Evolutionary conservation across 2,888 invertebrate genomes (phyloP).

Genomic region (Torymus tubicola): DNA sequence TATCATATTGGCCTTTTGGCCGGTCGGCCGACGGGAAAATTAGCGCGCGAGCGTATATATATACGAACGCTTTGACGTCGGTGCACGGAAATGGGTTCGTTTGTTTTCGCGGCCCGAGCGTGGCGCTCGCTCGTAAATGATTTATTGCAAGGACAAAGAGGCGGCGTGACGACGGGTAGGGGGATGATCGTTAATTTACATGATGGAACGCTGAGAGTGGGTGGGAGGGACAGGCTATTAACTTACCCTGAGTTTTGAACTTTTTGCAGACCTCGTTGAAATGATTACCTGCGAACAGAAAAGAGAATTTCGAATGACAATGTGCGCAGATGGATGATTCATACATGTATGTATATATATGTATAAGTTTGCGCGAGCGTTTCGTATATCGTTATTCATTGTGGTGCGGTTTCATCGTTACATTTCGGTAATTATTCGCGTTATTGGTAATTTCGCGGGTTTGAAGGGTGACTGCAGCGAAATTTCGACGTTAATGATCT

Average conservation of each 20-base stretch:
- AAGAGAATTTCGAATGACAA: slow-evolving; percentile 22
- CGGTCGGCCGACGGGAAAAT: neutral
- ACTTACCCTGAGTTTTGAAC: slow-evolving; percentile 43
- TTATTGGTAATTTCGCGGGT: no score
- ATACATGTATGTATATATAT: slow-evolving; percentile 2
- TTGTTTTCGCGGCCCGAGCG: slow-evolving; percentile 27
- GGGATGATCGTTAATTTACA: slow-evolving; percentile 36
- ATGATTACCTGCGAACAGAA: slow-evolving; percentile 62
- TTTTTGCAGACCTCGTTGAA: slow-evolving; percentile 4
- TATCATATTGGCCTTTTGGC: slow-evolving; percentile 40
- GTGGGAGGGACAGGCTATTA: slow-evolving; percentile 15
- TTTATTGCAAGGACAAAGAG: slow-evolving; percentile 31
- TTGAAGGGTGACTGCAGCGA: no score
- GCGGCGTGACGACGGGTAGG: neutral
- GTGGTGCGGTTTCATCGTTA: neutral
- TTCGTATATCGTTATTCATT: no score
- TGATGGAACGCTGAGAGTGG: neutral
- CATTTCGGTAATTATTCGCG: no score
- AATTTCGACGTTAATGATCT: no score
- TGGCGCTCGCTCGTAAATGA: slow-evolving; percentile 37
- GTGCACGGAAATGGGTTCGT: slow-evolving; percentile 26
- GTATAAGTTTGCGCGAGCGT: neutral
- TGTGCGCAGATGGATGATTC: neutral
- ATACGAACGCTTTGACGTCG: neutral
- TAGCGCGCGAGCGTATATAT: neutral